Base-by-base conservation (phyloP, 2,888 invertebrate genomes). In the Lasius fuliginosus region DNA sequence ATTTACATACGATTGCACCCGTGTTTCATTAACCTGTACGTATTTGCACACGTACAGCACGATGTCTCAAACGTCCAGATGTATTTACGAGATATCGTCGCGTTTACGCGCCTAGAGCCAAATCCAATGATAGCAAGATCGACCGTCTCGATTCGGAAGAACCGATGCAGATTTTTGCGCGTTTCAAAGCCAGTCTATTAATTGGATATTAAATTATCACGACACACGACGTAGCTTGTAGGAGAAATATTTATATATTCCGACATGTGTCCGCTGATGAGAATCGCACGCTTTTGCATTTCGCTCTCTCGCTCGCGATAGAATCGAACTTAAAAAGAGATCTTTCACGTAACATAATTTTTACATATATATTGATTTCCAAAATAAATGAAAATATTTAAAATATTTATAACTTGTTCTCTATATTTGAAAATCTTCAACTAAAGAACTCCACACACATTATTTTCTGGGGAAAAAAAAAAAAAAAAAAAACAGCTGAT, bases 1-100 rank as follows among this genome's bases (percentile, higher is more conserved):
- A 92, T 92, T 91, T 92, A 87, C 91, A 91, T 91, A 87, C 85
- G 86, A 91, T 90, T 88, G 85, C 85, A 79, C 87, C 87, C 79
- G 83, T 82, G 87, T 60, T 90, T 92, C 90, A 89, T 90, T 91
- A 92, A 90, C 87, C 86, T 86, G 83, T 86, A 88, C 87, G 86
- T 89, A 90, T 67, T 64, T 42, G 60, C 8, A 6, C 76, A 75
- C 65, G 75, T 12, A 53, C 23, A 75, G 23, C 36, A 60, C 67
- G 81, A 33, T 33, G n/a, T 46, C 60, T 49, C 67, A 60, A 69
- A 60, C 27, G 68, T 36, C 23, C 53, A 62, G 46, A 33, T 33
- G 79, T 42, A 18, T 58, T 76, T 53, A 67, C 58, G 58, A 71
- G 58, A n/a, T 68, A 69, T 71, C 58, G 58, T 9, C 53, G n/a